Conservation (phyloP, 2,888 invertebrate species). For the Nipponacmea schrenckii region DNA sequence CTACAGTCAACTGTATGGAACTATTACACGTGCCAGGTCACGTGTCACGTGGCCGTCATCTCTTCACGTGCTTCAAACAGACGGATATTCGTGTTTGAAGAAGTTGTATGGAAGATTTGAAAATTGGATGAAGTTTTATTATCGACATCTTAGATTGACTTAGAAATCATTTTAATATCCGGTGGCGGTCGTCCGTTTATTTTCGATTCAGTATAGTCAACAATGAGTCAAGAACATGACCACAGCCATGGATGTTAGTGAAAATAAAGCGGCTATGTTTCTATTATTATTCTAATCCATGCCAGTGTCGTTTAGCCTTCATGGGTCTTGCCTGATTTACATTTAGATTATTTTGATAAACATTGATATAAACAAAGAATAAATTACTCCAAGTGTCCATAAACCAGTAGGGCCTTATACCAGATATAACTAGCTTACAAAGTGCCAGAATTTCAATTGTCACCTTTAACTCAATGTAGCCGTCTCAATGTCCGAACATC, state of each 20-base stretch:
- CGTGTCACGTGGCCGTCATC: not conserved
- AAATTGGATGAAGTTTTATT: not conserved
- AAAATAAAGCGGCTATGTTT: no score
- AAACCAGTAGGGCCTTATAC: no score
- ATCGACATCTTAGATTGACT: conserved; percentile 5
- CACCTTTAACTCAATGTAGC: no score
- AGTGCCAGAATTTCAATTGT: no score
- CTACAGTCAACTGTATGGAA: not conserved
- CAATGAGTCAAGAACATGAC: conserved; percentile 3
- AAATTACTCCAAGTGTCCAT: no score
- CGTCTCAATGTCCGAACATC: no score
- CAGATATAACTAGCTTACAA: no score
- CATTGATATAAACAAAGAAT: no score
- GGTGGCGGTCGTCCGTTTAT: conserved; percentile 1
- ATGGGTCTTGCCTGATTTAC: no score
- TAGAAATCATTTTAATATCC: conserved; percentile 6
- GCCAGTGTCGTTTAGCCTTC: not conserved
- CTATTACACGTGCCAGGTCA: conserved; percentile 2
- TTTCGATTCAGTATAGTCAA: not conserved
- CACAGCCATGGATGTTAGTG: no score
- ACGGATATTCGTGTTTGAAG: not conserved
- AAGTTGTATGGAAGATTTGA: not conserved
- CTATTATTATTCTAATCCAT: not conserved
- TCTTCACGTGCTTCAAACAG: not conserved
- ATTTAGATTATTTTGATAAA: no score